A percentile compares a stretch with the other conserved stretches of the same genome.
These are phyloP conservation scores for Picathartes gymnocephalus DNA, from an alignment of 2,113 vertebrate species.

Conservation along the genomic window DNA sequence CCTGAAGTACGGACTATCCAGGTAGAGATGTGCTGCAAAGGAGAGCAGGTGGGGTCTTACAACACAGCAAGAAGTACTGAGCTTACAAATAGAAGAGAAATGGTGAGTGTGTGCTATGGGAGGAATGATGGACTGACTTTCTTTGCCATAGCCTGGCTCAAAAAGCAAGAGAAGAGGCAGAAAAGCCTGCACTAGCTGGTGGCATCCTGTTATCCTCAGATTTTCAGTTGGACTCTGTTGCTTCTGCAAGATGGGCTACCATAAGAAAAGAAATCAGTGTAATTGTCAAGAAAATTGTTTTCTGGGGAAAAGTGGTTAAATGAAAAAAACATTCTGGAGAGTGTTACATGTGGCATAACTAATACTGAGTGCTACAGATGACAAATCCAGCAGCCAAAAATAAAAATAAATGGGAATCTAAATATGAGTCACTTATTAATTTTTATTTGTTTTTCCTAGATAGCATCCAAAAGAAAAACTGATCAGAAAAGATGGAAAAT, in stretches of 20 bases:
- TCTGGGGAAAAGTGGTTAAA: neutral
- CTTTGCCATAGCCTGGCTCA: neutral
- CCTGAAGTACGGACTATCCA: neutral
- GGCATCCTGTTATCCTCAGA: neutral
- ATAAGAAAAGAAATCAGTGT: neutral
- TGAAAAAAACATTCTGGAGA: neutral
- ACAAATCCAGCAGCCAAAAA: neutral
- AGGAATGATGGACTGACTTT: neutral
- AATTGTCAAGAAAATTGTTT: neutral
- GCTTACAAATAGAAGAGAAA: neutral
- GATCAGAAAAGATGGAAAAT: neutral
- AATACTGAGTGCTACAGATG: neutral
- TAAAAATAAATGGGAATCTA: neutral
- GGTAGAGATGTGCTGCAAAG: neutral
- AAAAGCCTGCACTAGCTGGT: neutral
- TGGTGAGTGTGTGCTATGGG: neutral
- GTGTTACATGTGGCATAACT: neutral
- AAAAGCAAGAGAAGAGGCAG: neutral
- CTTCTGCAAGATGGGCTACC: neutral
- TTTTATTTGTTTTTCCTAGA: constrained; percentile 9
- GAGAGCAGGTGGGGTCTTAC: neutral
- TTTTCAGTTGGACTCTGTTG: neutral
- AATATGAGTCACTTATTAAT: neutral
- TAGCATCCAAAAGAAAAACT: neutral
- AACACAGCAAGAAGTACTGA: neutral